Evolutionary conservation across 2,888 invertebrate species (phyloP).

Genomic region (Ischnura elegans): DNA sequence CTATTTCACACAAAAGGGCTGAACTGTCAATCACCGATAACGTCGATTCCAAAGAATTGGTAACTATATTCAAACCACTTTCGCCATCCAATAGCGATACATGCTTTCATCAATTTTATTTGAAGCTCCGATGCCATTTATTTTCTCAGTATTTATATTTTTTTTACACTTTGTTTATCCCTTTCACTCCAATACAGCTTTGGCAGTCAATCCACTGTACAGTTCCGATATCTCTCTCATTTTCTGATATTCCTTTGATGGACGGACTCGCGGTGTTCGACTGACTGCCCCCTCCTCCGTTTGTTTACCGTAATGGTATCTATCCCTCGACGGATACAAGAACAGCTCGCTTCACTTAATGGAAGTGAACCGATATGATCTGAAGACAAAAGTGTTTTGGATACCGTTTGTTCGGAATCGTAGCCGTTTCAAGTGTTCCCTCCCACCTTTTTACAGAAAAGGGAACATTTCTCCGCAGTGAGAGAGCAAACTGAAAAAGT

Average conservation of each 20-base stretch:
- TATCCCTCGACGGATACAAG: neutral
- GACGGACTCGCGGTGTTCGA: neutral
- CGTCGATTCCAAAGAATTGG: neutral
- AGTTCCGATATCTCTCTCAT: neutral
- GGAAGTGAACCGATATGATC: neutral
- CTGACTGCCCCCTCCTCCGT: neutral
- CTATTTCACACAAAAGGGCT: no score
- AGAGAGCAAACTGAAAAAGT: no score
- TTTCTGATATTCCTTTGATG: neutral
- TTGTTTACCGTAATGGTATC: neutral
- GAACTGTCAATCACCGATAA: neutral
- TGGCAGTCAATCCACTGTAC: neutral
- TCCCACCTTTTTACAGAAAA: no score
- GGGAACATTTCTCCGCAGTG: no score
- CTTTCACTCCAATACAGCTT: neutral
- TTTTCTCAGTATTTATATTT: neutral
- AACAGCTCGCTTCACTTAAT: neutral
- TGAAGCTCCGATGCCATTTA: neutral
- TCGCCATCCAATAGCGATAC: neutral
- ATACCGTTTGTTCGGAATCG: neutral
- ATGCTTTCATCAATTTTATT: neutral
- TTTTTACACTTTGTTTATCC: neutral
- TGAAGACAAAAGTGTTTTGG: neutral
- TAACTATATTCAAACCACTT: neutral
- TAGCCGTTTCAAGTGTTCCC: neutral